Evolutionary conservation across 2,797 vertebrate genomes (phyloP).

Genomic region (Siniperca scherzeri): DNA sequence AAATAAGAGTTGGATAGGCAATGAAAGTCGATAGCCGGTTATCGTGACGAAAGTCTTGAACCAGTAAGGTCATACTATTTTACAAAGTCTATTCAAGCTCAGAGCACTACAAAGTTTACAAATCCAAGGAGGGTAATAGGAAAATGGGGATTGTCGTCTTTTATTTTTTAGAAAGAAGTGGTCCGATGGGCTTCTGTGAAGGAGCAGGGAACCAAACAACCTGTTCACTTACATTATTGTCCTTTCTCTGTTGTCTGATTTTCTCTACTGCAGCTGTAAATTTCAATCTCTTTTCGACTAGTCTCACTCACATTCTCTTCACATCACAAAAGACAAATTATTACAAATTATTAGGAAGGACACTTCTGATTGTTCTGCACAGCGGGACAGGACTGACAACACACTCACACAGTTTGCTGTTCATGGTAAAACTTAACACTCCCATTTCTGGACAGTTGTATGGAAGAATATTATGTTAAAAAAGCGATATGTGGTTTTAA

Average conservation of each 20-base stretch:
- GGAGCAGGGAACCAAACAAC: constrained; percentile 43
- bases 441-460: too few relatives aligned
- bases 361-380: constrained; percentile 46
- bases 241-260: constrained; percentile 28
- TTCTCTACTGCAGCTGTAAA: constrained; percentile 10
- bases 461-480: too few relatives aligned
- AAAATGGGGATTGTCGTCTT: constrained; percentile 16
- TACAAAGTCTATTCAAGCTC: constrained; percentile 73
- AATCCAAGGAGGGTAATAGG: constrained; percentile 40
- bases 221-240: constrained; percentile 56
- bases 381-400: constrained; percentile 9
- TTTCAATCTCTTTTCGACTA: constrained; percentile 36
- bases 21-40: background rate
- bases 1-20: background rate
- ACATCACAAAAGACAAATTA: constrained; percentile 33
- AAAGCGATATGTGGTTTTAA: too few relatives aligned
- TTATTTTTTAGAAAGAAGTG: constrained; percentile 33
- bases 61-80: constrained; percentile 55
- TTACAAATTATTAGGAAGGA: constrained; percentile 14
- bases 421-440: background rate
- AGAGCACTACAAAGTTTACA: constrained; percentile 58
- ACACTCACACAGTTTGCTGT: background rate
- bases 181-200: constrained; percentile 32
- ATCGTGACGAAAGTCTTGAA: background rate
- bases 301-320: constrained; percentile 64